Percentiles rank a stretch among this genome's conserved stretches.
Conservation (phyloP, 2,888 invertebrate species). For the Ophion obscuratus region DNA sequence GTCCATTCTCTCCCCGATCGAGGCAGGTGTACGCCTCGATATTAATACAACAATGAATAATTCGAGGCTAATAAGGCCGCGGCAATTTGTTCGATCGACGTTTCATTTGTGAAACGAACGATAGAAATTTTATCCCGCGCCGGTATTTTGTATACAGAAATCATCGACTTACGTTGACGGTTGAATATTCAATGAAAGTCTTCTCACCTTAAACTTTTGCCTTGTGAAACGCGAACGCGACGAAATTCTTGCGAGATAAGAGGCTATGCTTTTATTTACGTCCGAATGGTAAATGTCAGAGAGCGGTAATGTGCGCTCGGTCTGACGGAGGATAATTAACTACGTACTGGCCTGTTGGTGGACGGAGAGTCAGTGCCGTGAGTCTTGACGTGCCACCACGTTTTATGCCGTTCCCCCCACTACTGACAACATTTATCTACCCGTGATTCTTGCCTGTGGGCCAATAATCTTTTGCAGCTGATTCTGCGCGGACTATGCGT, state of each 20-base stretch:
- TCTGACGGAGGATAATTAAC: slow-evolving; percentile 3
- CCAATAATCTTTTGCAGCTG: slow-evolving; percentile 45
- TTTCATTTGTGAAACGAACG: neutral
- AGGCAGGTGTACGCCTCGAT: neutral
- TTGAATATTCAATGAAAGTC: slow-evolving; percentile 43
- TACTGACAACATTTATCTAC: slow-evolving; percentile 47
- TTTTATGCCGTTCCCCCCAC: slow-evolving; percentile 74
- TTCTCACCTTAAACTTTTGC: slow-evolving; percentile 16
- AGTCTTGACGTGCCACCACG: slow-evolving; percentile 65
- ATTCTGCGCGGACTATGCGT: slow-evolving; percentile 59
- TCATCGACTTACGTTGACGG: slow-evolving; percentile 15
- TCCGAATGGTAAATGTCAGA: slow-evolving; percentile 26
- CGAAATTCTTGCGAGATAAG: slow-evolving; percentile 17
- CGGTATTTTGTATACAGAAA: slow-evolving; percentile 1
- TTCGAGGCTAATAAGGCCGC: neutral
- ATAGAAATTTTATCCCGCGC: neutral
- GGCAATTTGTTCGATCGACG: slow-evolving; percentile 7
- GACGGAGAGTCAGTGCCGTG: slow-evolving; percentile 74
- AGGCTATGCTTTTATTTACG: neutral
- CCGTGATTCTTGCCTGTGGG: slow-evolving; percentile 46
- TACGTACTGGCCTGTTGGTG: slow-evolving; percentile 64
- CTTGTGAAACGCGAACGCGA: neutral
- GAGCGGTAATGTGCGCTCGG: slow-evolving; percentile 2
- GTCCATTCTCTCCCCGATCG: neutral
- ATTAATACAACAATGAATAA: slow-evolving; percentile 12